These are phyloP conservation scores for Dermatemys mawii DNA, from an alignment of 2,113 vertebrate species.

Conservation along the genomic window DNA sequence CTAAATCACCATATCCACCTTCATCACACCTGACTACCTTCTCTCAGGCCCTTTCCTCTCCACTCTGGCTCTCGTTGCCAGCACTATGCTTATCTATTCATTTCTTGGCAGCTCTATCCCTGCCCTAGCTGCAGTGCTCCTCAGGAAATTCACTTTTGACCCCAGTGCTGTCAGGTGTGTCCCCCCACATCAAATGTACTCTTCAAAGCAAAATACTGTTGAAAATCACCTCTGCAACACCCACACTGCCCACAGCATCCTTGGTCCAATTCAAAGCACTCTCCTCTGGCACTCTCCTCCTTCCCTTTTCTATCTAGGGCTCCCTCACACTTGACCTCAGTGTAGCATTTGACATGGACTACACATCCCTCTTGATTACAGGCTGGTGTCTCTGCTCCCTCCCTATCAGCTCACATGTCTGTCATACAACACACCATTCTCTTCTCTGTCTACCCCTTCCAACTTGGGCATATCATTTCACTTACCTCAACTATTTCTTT, in stretches of 20 bases:
- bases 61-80: accelerated
- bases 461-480: background rate
- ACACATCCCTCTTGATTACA: background rate
- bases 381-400: background rate
- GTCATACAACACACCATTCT: background rate
- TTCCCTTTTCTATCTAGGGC: background rate
- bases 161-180: background rate
- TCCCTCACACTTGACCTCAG: background rate
- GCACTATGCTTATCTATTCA: background rate
- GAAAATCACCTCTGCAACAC: background rate
- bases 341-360: background rate
- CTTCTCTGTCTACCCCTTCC: background rate
- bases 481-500: background rate
- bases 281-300: too few species aligned
- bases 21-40: background rate
- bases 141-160: background rate
- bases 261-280: background rate
- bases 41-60: background rate
- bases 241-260: background rate
- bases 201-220: background rate
- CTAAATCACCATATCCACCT: background rate
- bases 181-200: background rate
- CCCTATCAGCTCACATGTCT: background rate
- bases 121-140: background rate
- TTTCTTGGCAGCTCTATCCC: background rate